Evolutionary conservation across 2,888 invertebrate species (phyloP), one percentile per base, ranked within the genome.

Genomic region (Criorhina ranunculi): DNA sequence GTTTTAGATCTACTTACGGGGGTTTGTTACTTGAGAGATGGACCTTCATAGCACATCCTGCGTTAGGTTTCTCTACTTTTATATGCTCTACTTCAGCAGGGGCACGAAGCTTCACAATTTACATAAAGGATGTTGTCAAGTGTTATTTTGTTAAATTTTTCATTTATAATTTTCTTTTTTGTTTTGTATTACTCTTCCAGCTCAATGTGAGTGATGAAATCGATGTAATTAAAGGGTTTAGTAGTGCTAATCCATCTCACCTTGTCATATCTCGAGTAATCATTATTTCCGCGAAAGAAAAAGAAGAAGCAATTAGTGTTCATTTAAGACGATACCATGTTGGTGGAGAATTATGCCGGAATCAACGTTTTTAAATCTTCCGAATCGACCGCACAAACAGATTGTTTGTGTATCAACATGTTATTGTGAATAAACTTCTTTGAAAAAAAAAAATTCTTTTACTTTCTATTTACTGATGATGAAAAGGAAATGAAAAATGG

Each of bases 181-280:
- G 8, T 55, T 70, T 33, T 46, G n/a, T 53, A 35, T n/a, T n/a
- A 77, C 44, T 59, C 80, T 91, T 92, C 6, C 91, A 95, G 95
- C 92, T 95, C 0, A 90, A 91, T 87, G 87, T 93, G 78, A 96
- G 95, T 9, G 96, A 96, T 92, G 96, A 96, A 92, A 93, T 97
- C 81, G 97, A 97, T 92, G 89, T 96, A 0, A 93, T 97, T 77
- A 95, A 95, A 90, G 94, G 95, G 64, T 91, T 93, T 2, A 95
- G 94, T 88, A 92, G 93, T 0, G 92, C 93, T 8, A 97, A 96
- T 92, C 93, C 95, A 7, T 93, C 95, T 2, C 95, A 95, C 89
- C 89, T 96, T 57, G 92, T 94, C 87, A 93, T 97, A 15, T 93
- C 95, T 6, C 93, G 97, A 88, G 93, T 97, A 11, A 94, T 95